phyloP scores from a whole-genome alignment of 2,888 invertebrate genomes.

The Octonoba sinensis region DNA sequence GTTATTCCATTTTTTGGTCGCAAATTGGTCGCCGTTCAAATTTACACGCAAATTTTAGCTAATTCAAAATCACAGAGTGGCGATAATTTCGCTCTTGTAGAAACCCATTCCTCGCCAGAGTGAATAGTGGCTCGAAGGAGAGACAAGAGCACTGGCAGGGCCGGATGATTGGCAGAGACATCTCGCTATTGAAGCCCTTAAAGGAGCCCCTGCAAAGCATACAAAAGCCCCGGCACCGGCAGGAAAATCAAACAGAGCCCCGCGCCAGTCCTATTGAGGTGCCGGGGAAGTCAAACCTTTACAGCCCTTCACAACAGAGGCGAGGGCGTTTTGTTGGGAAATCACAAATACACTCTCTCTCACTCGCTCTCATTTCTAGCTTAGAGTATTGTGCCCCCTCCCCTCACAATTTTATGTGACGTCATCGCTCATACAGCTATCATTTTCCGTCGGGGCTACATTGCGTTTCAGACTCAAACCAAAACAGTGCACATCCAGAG shows the following conservation, averaged over 20 bases:
- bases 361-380: neutral
- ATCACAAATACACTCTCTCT: constrained; percentile 22
- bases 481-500: too few relatives aligned
- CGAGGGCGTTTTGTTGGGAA: constrained; percentile 33
- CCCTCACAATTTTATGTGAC: too few relatives aligned
- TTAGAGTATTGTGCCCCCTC: too few relatives aligned
- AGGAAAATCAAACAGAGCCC: constrained; percentile 36
- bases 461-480: too few relatives aligned
- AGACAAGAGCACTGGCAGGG: constrained; percentile 11
- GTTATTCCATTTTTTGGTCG: too few relatives aligned
- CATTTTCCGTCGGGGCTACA: too few relatives aligned
- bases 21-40: too few relatives aligned
- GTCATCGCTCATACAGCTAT: too few relatives aligned
- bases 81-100: too few relatives aligned
- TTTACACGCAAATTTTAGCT: too few relatives aligned
- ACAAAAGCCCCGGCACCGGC: constrained; percentile 34
- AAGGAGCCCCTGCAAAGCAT: constrained; percentile 29
- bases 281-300: constrained; percentile 41
- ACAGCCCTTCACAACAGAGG: constrained; percentile 16
- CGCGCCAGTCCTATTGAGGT: constrained; percentile 31
- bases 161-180: constrained; percentile 37
- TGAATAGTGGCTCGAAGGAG: constrained; percentile 1
- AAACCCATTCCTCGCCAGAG: too few relatives aligned
- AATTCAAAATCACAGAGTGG: too few relatives aligned
- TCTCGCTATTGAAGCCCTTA: constrained; percentile 31